Evolutionary conservation across 2,888 invertebrate genomes (phyloP).

Genomic region (Coelogynopora nodosa): DNA sequence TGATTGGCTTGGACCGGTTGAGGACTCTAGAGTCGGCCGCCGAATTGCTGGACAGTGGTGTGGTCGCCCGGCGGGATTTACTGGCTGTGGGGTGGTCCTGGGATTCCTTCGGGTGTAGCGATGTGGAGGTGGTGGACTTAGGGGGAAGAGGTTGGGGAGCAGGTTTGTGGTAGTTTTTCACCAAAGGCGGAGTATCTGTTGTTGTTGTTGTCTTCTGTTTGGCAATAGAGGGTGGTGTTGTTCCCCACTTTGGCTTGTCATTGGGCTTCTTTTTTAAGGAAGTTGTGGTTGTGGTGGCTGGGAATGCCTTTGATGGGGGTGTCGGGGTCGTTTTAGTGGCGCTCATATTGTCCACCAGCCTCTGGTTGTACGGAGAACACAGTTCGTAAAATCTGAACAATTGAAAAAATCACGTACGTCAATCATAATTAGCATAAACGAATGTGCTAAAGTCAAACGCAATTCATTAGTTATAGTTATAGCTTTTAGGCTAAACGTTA

Average conservation of each 20-base stretch:
- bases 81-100: background rate
- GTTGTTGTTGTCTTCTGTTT: background rate
- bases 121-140: too few species aligned
- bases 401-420: too few species aligned
- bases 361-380: background rate
- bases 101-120: background rate
- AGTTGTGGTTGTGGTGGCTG: background rate
- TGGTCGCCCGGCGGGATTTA: background rate
- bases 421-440: too few species aligned
- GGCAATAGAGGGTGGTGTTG: background rate
- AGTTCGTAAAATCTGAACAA: background rate
- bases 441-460: too few species aligned
- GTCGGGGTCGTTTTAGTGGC: too few species aligned
- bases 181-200: too few species aligned
- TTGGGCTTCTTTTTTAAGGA: background rate
- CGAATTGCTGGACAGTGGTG: background rate
- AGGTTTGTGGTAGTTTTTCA: background rate
- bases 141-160: background rate
- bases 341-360: background rate
- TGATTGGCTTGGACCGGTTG: background rate
- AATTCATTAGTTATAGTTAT: too few species aligned
- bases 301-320: background rate
- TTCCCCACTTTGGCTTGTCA: background rate
- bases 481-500: too few species aligned
- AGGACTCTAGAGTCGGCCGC: background rate